A percentile compares a stretch with the other conserved stretches of the same genome.
Conservation (phyloP, 2,888 invertebrate genomes). For the Beris chalybata region DNA sequence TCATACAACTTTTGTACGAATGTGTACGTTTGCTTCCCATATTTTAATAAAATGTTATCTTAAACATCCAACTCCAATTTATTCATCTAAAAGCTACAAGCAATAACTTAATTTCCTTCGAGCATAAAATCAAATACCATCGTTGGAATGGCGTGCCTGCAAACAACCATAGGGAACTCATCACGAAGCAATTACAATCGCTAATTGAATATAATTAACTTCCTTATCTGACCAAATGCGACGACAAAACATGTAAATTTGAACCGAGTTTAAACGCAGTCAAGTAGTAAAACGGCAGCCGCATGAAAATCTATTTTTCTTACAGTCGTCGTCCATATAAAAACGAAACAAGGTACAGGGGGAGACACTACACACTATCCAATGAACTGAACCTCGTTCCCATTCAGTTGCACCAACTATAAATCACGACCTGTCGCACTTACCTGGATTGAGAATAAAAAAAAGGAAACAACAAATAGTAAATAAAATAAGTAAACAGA, state of each 20-base stretch:
- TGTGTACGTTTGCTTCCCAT: no score
- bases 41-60: no score
- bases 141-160: no score
- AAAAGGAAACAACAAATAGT: background rate
- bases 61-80: no score
- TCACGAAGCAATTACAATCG: constrained; percentile 19
- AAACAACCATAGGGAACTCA: background rate
- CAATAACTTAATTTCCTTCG: no score
- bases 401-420: background rate
- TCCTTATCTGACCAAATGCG: constrained; percentile 17
- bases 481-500: background rate
- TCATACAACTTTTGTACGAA: no score
- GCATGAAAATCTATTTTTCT: constrained; percentile 14
- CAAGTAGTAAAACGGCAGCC: background rate
- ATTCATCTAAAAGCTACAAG: no score
- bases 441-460: background rate
- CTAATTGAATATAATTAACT: constrained; percentile 24
- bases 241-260: no score
- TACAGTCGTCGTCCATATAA: constrained; percentile 1
- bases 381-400: background rate
- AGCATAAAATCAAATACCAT: no score
- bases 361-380: no score
- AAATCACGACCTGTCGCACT: constrained; percentile 5
- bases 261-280: no score
- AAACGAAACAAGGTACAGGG: background rate